Conservation (phyloP, 2,797 vertebrate species). For the Neosalanx taihuensis region DNA sequence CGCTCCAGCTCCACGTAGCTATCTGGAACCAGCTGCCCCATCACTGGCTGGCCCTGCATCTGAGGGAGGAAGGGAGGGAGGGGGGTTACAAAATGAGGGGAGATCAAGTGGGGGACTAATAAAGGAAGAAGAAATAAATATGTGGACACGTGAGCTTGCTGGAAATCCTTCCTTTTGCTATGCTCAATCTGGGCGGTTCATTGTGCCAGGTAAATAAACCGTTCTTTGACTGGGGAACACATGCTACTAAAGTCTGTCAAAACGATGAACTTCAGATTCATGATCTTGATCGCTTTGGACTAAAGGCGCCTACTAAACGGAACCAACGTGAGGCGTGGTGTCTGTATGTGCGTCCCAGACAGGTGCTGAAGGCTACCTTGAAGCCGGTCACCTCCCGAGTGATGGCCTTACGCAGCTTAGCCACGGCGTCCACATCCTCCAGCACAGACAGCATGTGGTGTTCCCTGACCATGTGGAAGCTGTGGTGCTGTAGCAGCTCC, state of each 20-base stretch:
- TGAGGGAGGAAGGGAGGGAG: constrained; percentile 45
- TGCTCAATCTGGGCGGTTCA: no score
- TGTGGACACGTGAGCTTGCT: no score
- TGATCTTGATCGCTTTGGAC: no score
- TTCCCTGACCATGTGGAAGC: constrained; percentile 86
- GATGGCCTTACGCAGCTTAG: constrained; percentile 86
- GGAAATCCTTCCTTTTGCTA: no score
- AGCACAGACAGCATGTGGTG: constrained; percentile 84
- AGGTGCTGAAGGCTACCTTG: constrained; percentile 72
- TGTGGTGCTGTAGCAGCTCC: constrained; percentile 78
- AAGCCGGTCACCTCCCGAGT: constrained; percentile 81
- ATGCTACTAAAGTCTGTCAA: no score
- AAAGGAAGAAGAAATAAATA: no score
- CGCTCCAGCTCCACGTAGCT: constrained; percentile 93
- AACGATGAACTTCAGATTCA: no score
- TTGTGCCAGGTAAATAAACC: no score
- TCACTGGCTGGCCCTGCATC: constrained; percentile 92
- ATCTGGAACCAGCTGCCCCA: constrained; percentile 94
- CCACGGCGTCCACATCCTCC: constrained; percentile 83
- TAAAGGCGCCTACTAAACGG: no score
- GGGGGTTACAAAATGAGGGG: neutral
- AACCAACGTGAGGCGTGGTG: no score
- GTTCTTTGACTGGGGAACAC: no score
- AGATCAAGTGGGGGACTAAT: neutral
- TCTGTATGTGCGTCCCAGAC: no score